phyloP scores from a whole-genome alignment of 1,140 invertebrate genomes.

The Drosophila erecta region DNA sequence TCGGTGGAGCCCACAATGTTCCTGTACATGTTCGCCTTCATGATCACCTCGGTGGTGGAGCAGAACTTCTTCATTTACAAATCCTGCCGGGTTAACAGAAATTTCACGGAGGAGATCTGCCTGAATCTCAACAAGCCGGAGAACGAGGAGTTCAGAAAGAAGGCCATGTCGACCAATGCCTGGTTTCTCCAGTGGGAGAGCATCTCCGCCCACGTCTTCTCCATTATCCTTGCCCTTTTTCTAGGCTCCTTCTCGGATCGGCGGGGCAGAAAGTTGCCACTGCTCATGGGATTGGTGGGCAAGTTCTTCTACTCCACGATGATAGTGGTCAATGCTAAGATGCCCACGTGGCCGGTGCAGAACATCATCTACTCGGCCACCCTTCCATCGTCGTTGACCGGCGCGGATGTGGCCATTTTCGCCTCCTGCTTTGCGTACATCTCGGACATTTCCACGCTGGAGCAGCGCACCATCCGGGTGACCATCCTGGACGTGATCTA shows the following conservation, averaged over 20 bases:
- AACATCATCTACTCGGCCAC: slow-evolving; percentile 90
- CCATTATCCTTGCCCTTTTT: slow-evolving; percentile 90
- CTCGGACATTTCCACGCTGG: slow-evolving; percentile 88
- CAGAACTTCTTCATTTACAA: slow-evolving; percentile 90
- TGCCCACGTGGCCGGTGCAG: slow-evolving; percentile 89
- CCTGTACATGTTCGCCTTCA: slow-evolving; percentile 92
- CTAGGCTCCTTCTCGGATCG: slow-evolving; percentile 91
- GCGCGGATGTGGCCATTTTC: slow-evolving; percentile 91
- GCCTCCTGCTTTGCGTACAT: slow-evolving; percentile 90
- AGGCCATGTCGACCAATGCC: slow-evolving; percentile 89
- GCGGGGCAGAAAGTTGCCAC: slow-evolving; percentile 86
- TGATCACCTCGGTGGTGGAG: slow-evolving; percentile 91
- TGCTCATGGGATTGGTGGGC: slow-evolving; percentile 89
- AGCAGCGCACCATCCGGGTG: slow-evolving; percentile 89
- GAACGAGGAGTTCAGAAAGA: slow-evolving; percentile 86
- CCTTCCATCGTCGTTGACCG: slow-evolving; percentile 89
- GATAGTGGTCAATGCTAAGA: slow-evolving; percentile 89
- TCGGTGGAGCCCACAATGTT: slow-evolving; percentile 92
- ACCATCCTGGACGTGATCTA: slow-evolving; percentile 91
- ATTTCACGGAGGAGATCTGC: slow-evolving; percentile 88
- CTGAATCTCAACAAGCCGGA: slow-evolving; percentile 85
- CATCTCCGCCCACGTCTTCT: slow-evolving; percentile 88
- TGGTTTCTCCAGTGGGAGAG: slow-evolving; percentile 91
- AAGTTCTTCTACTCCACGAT: slow-evolving; percentile 90
- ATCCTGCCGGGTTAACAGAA: slow-evolving; percentile 89